Base-by-base conservation (phyloP, 2,797 vertebrate genomes). In the Lepidocolaptes lacrymiger region DNA sequence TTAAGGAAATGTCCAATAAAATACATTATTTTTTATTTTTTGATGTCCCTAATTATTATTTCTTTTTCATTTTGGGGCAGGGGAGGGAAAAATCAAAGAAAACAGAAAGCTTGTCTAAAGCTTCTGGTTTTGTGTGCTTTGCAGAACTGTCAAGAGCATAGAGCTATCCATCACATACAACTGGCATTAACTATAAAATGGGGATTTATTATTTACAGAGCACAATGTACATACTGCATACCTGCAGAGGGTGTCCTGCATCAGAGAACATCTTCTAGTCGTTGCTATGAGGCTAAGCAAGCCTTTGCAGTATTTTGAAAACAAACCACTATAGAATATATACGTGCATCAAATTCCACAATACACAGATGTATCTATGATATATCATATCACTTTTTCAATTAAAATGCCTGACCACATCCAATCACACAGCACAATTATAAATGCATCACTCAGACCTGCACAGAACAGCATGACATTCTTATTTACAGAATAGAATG, bases 201-300 rank as follows among this genome's bases (percentile, higher is more conserved):
- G 44, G 14, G n/a, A 91, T 80, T 90, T 93, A 63, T 79, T 82
- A 80, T 91, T 95, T 91, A 85, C 49, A 91, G 67, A 82, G 51
- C 74, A 82, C 68, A 74, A 7, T 2, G 39, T 61, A 77, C 37
- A 74, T 39, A 84, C 2, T 5, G 61, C 52, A 62, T 46, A 87
- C 37, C 72, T 87, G 82, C 66, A 73, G 49, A 85, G 30, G 52
- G 54, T 9, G 3, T 84, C 76, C 51, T 95, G 74, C 63, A 80
- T 32, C 20, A 68, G 21, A 85, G 46, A 94, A 74, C 21, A 54
- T 88, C 59, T 80, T 83, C 68, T 90, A 58, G 76, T 69, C 32
- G 32, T 59, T 91, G 67, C 63, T 85, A 61, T 30, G 23, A 17
- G 68, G 16, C 20, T 89, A 91, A 91, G 68, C 17, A 92, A 94